Percentiles rank a stretch among this genome's conserved stretches.
These are phyloP conservation scores for Orestias chungarensis DNA, from an alignment of 2,797 vertebrate genomes.

Conservation along the genomic window DNA sequence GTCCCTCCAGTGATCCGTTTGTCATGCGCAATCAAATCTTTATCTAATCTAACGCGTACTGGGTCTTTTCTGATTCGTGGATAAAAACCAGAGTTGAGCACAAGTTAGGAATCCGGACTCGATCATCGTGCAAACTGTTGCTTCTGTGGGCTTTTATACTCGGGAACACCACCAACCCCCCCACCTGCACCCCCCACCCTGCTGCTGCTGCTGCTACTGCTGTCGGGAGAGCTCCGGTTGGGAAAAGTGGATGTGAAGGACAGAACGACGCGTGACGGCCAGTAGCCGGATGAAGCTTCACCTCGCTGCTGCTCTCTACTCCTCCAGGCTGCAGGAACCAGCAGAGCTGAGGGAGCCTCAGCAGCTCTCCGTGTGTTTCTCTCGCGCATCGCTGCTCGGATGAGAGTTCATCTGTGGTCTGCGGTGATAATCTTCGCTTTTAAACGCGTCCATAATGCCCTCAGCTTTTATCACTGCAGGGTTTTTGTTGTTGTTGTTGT, in stretches of 20 bases:
- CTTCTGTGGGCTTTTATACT: conserved; percentile 48
- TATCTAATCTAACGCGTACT: neutral
- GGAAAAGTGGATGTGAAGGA: conserved; percentile 62
- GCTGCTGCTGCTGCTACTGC: neutral
- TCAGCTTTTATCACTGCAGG: conserved; percentile 42
- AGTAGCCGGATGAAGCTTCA: conserved; percentile 36
- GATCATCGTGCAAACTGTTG: conserved; percentile 75
- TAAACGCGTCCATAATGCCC: conserved; percentile 58
- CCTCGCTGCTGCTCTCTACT: conserved; percentile 21
- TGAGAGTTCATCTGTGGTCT: conserved; percentile 46
- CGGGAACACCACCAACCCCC: conserved; percentile 53
- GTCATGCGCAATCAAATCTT: neutral
- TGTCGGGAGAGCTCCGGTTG: conserved; percentile 31
- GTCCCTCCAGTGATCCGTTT: conserved; percentile 25
- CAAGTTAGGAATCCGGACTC: conserved; percentile 57
- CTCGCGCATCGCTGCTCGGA: conserved; percentile 32
- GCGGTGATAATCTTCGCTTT: conserved; percentile 59
- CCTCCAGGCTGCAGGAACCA: conserved; percentile 15
- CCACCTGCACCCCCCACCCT: too few relatives aligned
- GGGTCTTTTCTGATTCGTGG: neutral
- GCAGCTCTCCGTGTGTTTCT: conserved; percentile 12
- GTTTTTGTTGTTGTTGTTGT: conserved; percentile 34
- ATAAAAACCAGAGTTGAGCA: conserved; percentile 31
- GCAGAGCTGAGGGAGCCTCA: conserved; percentile 11
- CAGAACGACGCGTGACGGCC: conserved; percentile 48